phyloP scores from a whole-genome alignment of 2,797 vertebrate species.

The Hydrophis major region DNA sequence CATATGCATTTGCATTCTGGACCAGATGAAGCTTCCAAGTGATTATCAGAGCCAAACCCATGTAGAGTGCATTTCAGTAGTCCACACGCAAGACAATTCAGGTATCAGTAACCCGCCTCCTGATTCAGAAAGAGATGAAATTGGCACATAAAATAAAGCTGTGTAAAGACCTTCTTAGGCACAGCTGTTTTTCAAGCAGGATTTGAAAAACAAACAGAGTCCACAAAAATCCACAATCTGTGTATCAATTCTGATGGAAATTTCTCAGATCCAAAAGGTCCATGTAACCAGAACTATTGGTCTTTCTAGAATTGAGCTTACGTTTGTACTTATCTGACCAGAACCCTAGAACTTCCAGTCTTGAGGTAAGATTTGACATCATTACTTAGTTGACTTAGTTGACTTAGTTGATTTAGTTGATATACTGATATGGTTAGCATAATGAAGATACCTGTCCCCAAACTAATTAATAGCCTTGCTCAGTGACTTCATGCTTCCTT shows the following conservation, averaged over 20 bases:
- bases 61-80: background rate
- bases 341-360: background rate
- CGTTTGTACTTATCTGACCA: background rate
- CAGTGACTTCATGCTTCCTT: background rate
- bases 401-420: too few species aligned
- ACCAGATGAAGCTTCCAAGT: background rate
- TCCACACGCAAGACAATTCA: background rate
- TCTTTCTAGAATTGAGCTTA: background rate
- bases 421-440: background rate
- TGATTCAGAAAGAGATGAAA: background rate
- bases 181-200: background rate
- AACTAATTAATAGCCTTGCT: background rate
- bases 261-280: background rate
- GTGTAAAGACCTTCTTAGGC: background rate
- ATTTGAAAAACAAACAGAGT: background rate
- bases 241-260: background rate
- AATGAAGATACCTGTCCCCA: background rate
- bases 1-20: background rate
- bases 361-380: background rate
- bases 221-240: background rate
- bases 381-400: background rate
- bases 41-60: background rate
- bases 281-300: background rate
- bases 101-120: background rate
- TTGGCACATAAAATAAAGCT: background rate